These are phyloP conservation scores for Nineta flava DNA, from an alignment of 2,888 invertebrate species.

Conservation along the genomic window DNA sequence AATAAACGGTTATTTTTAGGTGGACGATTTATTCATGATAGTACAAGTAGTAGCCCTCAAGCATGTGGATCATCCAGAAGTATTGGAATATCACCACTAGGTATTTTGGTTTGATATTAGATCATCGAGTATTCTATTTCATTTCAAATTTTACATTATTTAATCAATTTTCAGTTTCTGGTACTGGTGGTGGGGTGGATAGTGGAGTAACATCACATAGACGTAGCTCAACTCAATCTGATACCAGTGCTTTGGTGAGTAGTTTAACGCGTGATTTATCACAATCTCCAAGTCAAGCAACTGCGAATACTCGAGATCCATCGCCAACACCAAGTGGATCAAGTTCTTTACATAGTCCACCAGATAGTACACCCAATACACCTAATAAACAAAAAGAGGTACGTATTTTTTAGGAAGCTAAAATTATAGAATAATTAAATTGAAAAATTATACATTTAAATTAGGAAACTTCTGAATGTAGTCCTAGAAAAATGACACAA, in stretches of 20 bases:
- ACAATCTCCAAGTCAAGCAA: slow-evolving; percentile 36
- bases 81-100: slow-evolving; percentile 37
- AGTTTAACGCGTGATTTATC: slow-evolving; percentile 44
- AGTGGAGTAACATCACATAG: slow-evolving; percentile 27
- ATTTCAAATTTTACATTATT: slow-evolving; percentile 4
- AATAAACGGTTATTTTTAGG: slow-evolving; percentile 7
- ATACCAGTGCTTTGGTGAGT: slow-evolving; percentile 43
- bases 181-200: slow-evolving; percentile 20
- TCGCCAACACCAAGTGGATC: slow-evolving; percentile 38
- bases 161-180: slow-evolving; percentile 23
- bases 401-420: background rate
- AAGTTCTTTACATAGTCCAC: slow-evolving; percentile 33
- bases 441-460: background rate
- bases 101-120: slow-evolving; percentile 20
- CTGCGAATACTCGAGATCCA: slow-evolving; percentile 30
- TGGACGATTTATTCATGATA: slow-evolving; percentile 23
- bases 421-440: too few species aligned
- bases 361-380: slow-evolving; percentile 31
- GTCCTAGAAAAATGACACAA: slow-evolving; percentile 34
- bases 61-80: slow-evolving; percentile 36
- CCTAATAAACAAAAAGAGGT: slow-evolving; percentile 25
- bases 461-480: slow-evolving; percentile 23
- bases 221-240: slow-evolving; percentile 39
- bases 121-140: background rate
- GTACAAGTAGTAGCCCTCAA: slow-evolving; percentile 36